Conservation (phyloP, 1,140 invertebrate genomes). For the Platorchestia sp. region DNA sequence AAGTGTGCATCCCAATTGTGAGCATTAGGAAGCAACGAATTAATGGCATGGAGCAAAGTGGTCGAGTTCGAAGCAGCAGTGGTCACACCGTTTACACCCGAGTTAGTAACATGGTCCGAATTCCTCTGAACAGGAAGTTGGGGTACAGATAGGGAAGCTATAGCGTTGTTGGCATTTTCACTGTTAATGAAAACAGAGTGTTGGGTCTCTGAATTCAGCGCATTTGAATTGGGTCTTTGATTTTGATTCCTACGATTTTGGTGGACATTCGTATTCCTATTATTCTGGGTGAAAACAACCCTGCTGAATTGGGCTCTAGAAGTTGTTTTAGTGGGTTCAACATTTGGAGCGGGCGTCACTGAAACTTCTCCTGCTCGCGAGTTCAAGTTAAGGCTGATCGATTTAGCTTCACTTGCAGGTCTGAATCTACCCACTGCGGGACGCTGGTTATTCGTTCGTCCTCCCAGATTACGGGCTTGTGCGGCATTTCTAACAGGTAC, state of each 20-base stretch:
- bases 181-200: not conserved
- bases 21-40: constrained; percentile 5
- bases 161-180: not conserved
- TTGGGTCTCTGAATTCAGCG: not conserved
- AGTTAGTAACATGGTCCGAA: not conserved
- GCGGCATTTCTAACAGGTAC: not conserved
- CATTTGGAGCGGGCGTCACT: not conserved
- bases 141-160: not conserved
- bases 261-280: not conserved
- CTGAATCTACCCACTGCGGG: not conserved
- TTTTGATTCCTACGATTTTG: constrained; percentile 2
- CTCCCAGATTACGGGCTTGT: not conserved
- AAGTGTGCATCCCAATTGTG: constrained; percentile 39
- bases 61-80: not conserved
- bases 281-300: not conserved
- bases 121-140: not conserved
- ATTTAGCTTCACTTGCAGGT: not conserved
- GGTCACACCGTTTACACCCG: not conserved
- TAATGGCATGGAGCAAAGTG: not conserved
- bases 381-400: not conserved
- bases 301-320: not conserved
- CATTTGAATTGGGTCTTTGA: not conserved
- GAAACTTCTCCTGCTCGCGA: not conserved
- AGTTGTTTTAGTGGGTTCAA: not conserved
- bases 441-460: not conserved